Conservation (phyloP, 2,797 vertebrate species). For the Pteronotus mesoamericanus region DNA sequence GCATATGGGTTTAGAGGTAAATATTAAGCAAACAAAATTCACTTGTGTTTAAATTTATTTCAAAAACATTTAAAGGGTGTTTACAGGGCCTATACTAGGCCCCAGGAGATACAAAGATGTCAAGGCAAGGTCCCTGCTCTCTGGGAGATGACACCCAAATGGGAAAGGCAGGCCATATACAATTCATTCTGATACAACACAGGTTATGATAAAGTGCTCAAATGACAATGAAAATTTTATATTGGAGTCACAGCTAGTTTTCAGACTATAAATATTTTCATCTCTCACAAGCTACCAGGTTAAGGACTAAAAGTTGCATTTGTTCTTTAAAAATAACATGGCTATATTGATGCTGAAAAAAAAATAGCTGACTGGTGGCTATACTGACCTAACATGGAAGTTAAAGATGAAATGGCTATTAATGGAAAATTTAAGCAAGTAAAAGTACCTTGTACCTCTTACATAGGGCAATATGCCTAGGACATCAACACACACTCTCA, state of each 20-base stretch:
- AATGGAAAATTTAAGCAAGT: background rate
- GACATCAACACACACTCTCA: background rate
- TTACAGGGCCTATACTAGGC: background rate
- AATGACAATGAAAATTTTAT: background rate
- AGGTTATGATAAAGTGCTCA: background rate
- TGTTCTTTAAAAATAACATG: background rate
- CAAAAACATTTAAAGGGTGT: background rate
- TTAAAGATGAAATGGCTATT: background rate
- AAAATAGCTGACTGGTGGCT: background rate
- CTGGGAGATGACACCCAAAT: background rate
- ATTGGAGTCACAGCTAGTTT: background rate
- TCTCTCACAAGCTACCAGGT: background rate
- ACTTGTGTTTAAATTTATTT: slow-evolving; percentile 31
- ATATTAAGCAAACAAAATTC: background rate
- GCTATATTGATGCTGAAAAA: background rate
- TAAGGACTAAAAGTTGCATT: background rate
- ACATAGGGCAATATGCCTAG: background rate
- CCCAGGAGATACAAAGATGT: background rate
- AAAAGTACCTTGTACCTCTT: background rate
- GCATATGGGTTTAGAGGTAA: background rate
- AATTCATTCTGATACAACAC: background rate
- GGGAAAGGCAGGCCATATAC: background rate
- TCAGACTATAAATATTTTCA: slow-evolving; percentile 17
- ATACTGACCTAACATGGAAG: background rate
- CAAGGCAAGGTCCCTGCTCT: background rate